phyloP scores from a whole-genome alignment of 2,113 vertebrate species.

The Calidris pygmaea region DNA sequence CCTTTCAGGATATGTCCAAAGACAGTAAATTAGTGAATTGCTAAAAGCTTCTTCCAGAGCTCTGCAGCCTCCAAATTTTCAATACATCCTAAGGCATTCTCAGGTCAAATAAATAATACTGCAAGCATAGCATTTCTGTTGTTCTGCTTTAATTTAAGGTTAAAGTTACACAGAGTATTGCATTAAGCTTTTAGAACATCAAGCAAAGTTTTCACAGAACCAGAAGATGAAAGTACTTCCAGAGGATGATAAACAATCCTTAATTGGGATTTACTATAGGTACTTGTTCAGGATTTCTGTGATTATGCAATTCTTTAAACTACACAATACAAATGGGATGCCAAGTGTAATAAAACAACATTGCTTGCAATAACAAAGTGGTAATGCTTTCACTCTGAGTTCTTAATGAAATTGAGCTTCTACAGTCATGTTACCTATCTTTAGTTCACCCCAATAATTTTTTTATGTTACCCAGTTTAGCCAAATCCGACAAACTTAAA shows the following conservation, averaged over 20 bases:
- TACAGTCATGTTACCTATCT: neutral
- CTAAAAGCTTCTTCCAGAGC: neutral
- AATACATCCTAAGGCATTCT: neutral
- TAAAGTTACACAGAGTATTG: neutral
- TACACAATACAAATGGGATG: neutral
- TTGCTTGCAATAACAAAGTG: neutral
- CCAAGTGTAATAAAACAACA: neutral
- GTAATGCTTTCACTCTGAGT: neutral
- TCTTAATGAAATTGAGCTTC: neutral
- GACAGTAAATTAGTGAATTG: constrained; percentile 12
- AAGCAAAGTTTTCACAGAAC: neutral
- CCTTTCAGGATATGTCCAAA: neutral
- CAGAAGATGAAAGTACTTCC: neutral
- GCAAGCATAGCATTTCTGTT: neutral
- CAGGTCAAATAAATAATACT: constrained; percentile 9
- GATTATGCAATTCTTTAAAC: neutral
- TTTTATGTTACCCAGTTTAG: neutral
- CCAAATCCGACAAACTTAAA: neutral
- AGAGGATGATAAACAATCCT: neutral
- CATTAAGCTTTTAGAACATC: neutral
- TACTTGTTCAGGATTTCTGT: neutral
- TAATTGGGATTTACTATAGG: neutral
- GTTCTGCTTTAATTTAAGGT: constrained; percentile 2
- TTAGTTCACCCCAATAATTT: neutral
- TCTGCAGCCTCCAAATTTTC: neutral